Percentiles rank a stretch among this genome's conserved stretches.
phyloP scores from a whole-genome alignment of 2,888 invertebrate species.

The Cotesia congregata region DNA sequence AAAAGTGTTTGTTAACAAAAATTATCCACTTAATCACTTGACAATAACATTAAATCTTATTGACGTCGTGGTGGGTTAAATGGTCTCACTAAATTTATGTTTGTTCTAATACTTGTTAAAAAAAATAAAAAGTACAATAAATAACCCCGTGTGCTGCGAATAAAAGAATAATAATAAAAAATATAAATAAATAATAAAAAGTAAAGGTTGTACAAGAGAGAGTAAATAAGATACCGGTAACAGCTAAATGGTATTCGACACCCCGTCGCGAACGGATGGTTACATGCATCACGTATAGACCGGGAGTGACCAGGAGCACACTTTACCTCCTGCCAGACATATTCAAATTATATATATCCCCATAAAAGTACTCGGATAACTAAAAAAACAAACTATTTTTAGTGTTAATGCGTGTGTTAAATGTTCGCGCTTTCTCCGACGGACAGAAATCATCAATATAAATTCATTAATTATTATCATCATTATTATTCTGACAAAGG shows the following conservation, averaged over 20 bases:
- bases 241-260: conserved; percentile 48
- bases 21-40: neutral
- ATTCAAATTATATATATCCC: conserved; percentile 65
- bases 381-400: conserved; percentile 26
- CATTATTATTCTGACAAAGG: conserved; percentile 17
- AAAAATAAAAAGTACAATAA: neutral
- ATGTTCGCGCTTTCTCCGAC: neutral
- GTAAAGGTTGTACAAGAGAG: conserved; percentile 26
- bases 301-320: conserved; percentile 55
- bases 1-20: neutral
- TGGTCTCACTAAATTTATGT: conserved; percentile 2
- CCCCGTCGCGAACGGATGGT: conserved; percentile 53
- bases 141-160: neutral
- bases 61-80: neutral
- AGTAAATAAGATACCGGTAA: conserved; percentile 46
- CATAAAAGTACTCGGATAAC: conserved; percentile 38
- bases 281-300: conserved; percentile 42
- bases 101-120: neutral
- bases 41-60: neutral
- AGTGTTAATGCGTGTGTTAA: neutral
- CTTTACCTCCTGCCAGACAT: conserved; percentile 67
- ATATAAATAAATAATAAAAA: conserved; percentile 24
- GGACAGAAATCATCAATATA: too few relatives aligned
- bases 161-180: too few relatives aligned
- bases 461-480: too few relatives aligned